phyloP scores from a whole-genome alignment of 2,888 invertebrate genomes.

The Atrina japonica region DNA sequence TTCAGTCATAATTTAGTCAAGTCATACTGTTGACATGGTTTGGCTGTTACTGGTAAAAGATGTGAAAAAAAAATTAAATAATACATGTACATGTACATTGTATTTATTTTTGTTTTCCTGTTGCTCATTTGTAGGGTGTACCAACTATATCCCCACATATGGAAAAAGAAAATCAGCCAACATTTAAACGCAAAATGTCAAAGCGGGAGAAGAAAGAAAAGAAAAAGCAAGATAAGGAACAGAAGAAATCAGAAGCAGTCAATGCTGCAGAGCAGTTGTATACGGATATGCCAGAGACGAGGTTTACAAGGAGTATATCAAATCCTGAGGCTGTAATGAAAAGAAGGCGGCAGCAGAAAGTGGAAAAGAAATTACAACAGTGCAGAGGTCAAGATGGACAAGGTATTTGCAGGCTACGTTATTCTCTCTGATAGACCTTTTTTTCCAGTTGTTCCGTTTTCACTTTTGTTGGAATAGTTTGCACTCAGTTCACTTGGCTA shows the following conservation, averaged over 20 bases:
- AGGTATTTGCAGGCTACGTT: slow-evolving; percentile 46
- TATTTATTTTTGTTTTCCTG: too few species aligned
- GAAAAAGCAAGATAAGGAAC: slow-evolving; percentile 87
- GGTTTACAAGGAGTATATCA: slow-evolving; percentile 98
- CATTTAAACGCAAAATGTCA: slow-evolving; percentile 91
- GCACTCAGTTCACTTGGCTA: too few species aligned
- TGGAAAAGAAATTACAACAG: slow-evolving; percentile 97
- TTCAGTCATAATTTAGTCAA: too few species aligned
- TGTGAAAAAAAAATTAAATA: too few species aligned
- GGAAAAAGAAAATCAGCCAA: slow-evolving; percentile 54
- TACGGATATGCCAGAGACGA: slow-evolving; percentile 96
- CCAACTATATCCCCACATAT: slow-evolving; percentile 23
- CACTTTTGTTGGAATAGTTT: too few species aligned
- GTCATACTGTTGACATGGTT: too few species aligned
- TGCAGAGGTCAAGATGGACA: slow-evolving; percentile 95
- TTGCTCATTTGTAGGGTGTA: slow-evolving; percentile 32
- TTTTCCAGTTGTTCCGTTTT: too few species aligned
- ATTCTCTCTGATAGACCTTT: too few species aligned
- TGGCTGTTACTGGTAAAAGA: too few species aligned
- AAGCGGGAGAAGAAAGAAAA: slow-evolving; percentile 98
- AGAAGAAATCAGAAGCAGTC: slow-evolving; percentile 56
- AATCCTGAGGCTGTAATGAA: slow-evolving; percentile 99
- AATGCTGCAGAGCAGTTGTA: slow-evolving; percentile 79
- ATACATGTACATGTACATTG: too few species aligned
- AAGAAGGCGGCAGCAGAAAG: slow-evolving; percentile 95